These are phyloP conservation scores for Mamestra brassicae DNA, from an alignment of 2,888 invertebrate species.

Conservation along the genomic window DNA sequence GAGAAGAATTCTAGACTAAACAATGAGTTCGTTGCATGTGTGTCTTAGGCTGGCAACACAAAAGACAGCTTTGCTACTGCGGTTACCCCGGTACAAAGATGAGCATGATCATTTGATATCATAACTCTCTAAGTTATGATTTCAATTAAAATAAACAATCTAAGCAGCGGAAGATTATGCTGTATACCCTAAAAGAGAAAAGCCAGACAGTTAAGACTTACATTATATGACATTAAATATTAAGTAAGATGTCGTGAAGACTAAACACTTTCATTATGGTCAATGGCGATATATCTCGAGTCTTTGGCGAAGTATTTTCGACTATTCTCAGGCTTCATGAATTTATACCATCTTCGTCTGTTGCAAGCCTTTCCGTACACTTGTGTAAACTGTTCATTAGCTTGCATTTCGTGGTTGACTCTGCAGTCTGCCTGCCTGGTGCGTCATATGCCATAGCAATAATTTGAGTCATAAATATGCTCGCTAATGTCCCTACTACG, in stretches of 20 bases:
- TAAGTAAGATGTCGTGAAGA: background rate
- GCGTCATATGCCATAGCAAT: conserved; percentile 35
- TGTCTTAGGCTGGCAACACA: conserved; percentile 20
- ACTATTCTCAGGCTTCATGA: background rate
- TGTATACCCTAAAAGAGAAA: background rate
- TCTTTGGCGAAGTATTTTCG: background rate
- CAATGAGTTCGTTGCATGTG: conserved; percentile 41
- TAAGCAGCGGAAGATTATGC: background rate
- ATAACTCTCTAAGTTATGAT: background rate
- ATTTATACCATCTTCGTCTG: conserved; percentile 4
- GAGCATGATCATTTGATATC: background rate
- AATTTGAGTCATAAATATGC: conserved; percentile 31
- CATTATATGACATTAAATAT: background rate
- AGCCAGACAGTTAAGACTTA: background rate
- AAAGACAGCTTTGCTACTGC: background rate
- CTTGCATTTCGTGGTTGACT: conserved; percentile 38
- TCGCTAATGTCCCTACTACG: conserved; percentile 1
- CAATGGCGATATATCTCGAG: background rate
- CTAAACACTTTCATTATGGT: background rate
- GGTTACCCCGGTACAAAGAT: background rate
- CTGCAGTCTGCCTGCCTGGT: conserved; percentile 31
- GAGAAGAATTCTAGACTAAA: conserved; percentile 59
- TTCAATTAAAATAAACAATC: background rate
- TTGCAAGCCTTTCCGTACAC: conserved; percentile 20
- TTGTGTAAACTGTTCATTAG: conserved; percentile 38